Base-by-base conservation (phyloP, 2,888 invertebrate species). In the Incurvaria masculella region DNA sequence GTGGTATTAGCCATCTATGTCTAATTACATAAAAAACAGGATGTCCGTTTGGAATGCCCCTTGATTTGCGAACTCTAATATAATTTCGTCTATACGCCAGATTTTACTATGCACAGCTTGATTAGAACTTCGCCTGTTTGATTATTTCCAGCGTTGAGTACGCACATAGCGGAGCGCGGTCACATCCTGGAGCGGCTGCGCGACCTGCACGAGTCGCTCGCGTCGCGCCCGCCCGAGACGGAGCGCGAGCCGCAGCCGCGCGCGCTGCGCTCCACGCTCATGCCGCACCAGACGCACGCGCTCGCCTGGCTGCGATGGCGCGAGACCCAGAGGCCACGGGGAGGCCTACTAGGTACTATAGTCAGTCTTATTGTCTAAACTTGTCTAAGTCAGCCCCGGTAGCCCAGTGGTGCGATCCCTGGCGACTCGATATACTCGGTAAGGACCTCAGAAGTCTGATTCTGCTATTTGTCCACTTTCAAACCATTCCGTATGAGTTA, bases 261-360 rank as follows among this genome's bases (percentile, higher is more conserved):
- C 21, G 85, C 84, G 0, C 64, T 95, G 0, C 81, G 73, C 59
- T 79, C 90, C 0, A 53, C 69, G 8, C 72, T 97, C 3, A 89
- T 94, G 89, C 72, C 81, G 10, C 94, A 97, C 70, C 97, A 97
- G 67, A 80, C 83, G 53, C 86, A 89, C 59, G 97, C 93, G 0
- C 70, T 97, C 0, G 83, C 88, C 11, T 97, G 97, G 96, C 75
- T 97, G 59, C 61, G 80, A 18, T 97, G 95, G 94, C 73, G 97
- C 18, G 97, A 97, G 72, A 76, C 78, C n/a, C 91, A 94, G 65
- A 86, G 85, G 46, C 91, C 92, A 0, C 71, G 86, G 27, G 94
- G 95, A 1, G 97, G 97, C 14, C 90, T 97, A 56, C 79, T 97
- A 45, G 92, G 91, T 83, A 74, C 68, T n/a, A 18, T 39, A 18